Evolutionary conservation across 2,797 vertebrate genomes (phyloP).

Genomic region (Aphelocoma californica): DNA sequence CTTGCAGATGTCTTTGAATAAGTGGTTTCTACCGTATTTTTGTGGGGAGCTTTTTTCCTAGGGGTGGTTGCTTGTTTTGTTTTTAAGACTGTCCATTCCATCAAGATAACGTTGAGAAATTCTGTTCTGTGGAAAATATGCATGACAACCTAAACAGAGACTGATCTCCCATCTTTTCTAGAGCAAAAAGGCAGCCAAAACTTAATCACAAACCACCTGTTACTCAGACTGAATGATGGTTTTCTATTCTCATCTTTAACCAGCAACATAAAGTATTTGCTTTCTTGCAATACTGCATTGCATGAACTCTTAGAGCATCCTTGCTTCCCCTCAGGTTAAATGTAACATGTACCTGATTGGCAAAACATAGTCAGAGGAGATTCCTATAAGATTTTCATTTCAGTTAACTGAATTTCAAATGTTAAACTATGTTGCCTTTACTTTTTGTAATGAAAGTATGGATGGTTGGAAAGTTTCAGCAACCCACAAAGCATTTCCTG

Average conservation of each 20-base stretch:
- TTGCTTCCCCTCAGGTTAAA: not conserved
- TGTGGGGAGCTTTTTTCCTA: not conserved
- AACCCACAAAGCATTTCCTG: not conserved
- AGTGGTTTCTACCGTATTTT: not conserved
- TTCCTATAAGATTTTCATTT: not conserved
- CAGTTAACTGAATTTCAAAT: not conserved
- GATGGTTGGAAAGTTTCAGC: not conserved
- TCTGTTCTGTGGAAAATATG: not conserved
- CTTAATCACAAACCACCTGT: not conserved
- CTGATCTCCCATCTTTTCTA: not conserved
- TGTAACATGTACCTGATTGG: not conserved
- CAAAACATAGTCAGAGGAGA: not conserved
- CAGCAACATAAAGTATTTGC: not conserved
- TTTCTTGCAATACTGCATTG: not conserved
- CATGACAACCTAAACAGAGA: not conserved
- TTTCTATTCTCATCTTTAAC: not conserved
- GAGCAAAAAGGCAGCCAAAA: not conserved
- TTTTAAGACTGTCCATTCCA: not conserved
- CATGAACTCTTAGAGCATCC: not conserved
- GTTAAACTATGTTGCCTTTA: not conserved
- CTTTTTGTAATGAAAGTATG: not conserved
- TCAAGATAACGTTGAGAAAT: not conserved
- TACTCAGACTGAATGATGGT: not conserved
- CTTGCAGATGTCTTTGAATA: conserved; percentile 21
- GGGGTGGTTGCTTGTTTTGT: not conserved